Evolutionary conservation across 2,888 invertebrate species (phyloP), one percentile per base, ranked within the genome.

Genomic region (Synanthedon myopaeformis): DNA sequence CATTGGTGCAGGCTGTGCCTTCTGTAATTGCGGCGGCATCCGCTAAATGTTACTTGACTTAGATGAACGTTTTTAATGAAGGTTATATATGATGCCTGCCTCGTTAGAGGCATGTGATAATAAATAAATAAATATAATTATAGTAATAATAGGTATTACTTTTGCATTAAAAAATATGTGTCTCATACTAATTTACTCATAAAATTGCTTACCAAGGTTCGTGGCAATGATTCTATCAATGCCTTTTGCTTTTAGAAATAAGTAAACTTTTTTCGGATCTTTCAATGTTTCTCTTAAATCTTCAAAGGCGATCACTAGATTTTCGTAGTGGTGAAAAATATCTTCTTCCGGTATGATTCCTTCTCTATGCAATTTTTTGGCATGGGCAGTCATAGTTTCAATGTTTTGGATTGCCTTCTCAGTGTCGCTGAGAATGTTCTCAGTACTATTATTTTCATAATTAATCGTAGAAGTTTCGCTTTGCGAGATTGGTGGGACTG

Each of bases 171-270:
- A 28, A 28, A 28, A 28, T 28, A 1, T 28, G 8, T 28, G 28
- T 28, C 1, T 28, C 8, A 3, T 23, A 23, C 23, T 23, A 23
- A 23, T 8, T 6, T 28, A 28, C 28, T 28, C 8, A 28, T 28
- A 10, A 6, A 10, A 10, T 35, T 35, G 35, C 35, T 35, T 53
- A 2, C 60, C 59, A 1, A 82, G 57, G 55, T 72, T 66, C 0
- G 66, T 64, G 0, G 66, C 58, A 2, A 82, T 57, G 3, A 78
- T 58, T 60, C 75, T 67, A 10, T 75, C 65, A 1, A 82, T 57
- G 0, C 83, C 83, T 52, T 75, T 75, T 1, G 63, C 67, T 59
- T 72, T 74, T 0, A 82, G 53, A 53, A 84, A 81, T 52, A 61
- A 66, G 48, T 74, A 66, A 0, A 74, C 70, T 17, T 76, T 68